Evolutionary conservation across 2,113 vertebrate genomes (phyloP).

Genomic region (Trichomycterus rosablanca): DNA sequence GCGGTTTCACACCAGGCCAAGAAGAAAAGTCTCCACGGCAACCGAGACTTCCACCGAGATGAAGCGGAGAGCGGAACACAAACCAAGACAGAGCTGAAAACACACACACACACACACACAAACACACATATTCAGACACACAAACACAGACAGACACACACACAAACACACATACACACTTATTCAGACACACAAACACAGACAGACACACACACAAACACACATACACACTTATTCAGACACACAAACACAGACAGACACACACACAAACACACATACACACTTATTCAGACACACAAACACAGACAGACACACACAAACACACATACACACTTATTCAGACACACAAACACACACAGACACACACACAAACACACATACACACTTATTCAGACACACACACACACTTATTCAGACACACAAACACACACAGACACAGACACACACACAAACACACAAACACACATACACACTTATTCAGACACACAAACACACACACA

Average conservation of each 20-base stretch:
- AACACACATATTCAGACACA: slow-evolving; percentile 29
- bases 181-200: slow-evolving; percentile 30
- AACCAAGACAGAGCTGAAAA: slow-evolving; percentile 24
- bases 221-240: slow-evolving; percentile 15
- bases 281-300: slow-evolving; percentile 9
- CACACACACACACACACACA: slow-evolving; percentile 34
- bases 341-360: slow-evolving; percentile 31
- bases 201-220: slow-evolving; percentile 8
- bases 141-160: slow-evolving; percentile 11
- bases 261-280: slow-evolving; percentile 38
- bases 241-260: too few species aligned
- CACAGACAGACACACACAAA: slow-evolving; percentile 7
- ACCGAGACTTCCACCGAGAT: slow-evolving; percentile 61
- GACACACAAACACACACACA: slow-evolving; percentile 37
- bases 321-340: slow-evolving; percentile 35
- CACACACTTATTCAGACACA: slow-evolving; percentile 35
- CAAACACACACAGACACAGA: slow-evolving; percentile 25
- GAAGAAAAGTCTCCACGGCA: slow-evolving; percentile 66
- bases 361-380: slow-evolving; percentile 8
- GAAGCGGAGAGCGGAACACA: too few species aligned
- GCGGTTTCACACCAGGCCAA: slow-evolving; percentile 16
- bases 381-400: slow-evolving; percentile 25
- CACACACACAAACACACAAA: slow-evolving; percentile 9
- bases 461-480: slow-evolving; percentile 31
- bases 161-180: slow-evolving; percentile 33